Percentiles rank a stretch among this genome's conserved stretches.
phyloP scores from a whole-genome alignment of 2,888 invertebrate species.

The Iphiclides podalirius region DNA sequence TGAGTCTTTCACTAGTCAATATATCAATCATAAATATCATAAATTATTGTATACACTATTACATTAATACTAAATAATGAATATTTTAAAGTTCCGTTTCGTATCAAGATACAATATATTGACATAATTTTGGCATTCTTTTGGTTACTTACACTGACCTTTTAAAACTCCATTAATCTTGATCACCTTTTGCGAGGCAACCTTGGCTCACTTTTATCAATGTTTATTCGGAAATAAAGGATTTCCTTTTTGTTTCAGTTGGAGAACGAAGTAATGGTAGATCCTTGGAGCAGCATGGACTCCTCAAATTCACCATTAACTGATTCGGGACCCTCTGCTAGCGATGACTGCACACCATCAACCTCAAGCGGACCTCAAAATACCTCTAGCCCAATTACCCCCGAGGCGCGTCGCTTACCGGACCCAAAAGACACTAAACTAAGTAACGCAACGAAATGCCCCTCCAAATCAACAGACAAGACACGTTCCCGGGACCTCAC shows the following conservation, averaged over 20 bases:
- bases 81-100: too few species aligned
- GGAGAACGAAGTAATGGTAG: constrained; percentile 80
- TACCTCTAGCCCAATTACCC: constrained; percentile 50
- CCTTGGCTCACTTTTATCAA: too few species aligned
- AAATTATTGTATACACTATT: too few species aligned
- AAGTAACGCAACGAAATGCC: constrained; percentile 43
- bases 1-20: too few species aligned
- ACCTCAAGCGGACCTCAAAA: constrained; percentile 59
- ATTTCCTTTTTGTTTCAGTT: constrained; percentile 76
- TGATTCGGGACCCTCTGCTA: constrained; percentile 75
- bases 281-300: constrained; percentile 80
- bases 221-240: too few species aligned
- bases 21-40: too few species aligned
- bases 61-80: too few species aligned
- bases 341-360: constrained; percentile 73
- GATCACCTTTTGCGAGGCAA: too few species aligned
- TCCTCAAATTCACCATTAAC: constrained; percentile 76
- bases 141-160: too few species aligned
- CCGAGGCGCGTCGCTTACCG: constrained; percentile 58
- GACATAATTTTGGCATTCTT: too few species aligned
- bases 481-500: constrained; percentile 67
- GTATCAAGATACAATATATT: too few species aligned
- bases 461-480: constrained; percentile 55
- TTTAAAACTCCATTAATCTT: too few species aligned
- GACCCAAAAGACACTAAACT: constrained; percentile 57